Percentiles rank a stretch among this genome's conserved stretches.
These are phyloP conservation scores for Apodemus agrarius DNA, from an alignment of 2,797 vertebrate species.

Conservation along the genomic window DNA sequence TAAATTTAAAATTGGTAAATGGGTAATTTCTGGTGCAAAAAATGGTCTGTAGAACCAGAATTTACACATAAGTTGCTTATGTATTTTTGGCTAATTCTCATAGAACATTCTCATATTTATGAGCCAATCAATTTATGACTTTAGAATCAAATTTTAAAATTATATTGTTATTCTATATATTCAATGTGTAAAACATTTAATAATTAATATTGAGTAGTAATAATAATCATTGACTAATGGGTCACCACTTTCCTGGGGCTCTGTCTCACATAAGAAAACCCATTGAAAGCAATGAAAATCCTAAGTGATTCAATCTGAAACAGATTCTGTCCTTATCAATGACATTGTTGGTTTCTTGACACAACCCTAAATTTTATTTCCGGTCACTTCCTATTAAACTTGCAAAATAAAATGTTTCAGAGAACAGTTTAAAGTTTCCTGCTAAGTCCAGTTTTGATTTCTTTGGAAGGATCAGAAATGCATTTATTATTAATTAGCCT, in stretches of 20 bases:
- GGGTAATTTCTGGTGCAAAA: too few species aligned
- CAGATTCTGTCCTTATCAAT: not conserved
- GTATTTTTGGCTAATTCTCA: not conserved
- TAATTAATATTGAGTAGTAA: not conserved
- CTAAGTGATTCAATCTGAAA: not conserved
- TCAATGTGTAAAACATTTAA: not conserved
- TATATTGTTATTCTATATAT: not conserved
- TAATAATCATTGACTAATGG: constrained; percentile 49
- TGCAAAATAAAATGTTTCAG: not conserved
- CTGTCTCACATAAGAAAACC: constrained; percentile 66
- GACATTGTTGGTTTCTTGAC: not conserved
- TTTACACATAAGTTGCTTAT: not conserved
- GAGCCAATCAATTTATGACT: not conserved
- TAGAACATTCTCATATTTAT: constrained; percentile 51
- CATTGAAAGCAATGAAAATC: constrained; percentile 9
- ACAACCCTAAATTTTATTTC: constrained; percentile 1
- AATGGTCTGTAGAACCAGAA: not conserved
- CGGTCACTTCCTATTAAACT: constrained; percentile 2
- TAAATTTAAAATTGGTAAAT: too few species aligned
- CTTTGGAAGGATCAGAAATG: constrained; percentile 11
- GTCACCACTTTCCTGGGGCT: constrained; percentile 64
- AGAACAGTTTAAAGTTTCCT: not conserved
- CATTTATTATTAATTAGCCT: constrained; percentile 69
- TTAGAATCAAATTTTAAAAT: not conserved
- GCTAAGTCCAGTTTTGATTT: not conserved